These are phyloP conservation scores for Drosophila trapezifrons DNA, from an alignment of 1,140 invertebrate species.

Conservation along the genomic window DNA sequence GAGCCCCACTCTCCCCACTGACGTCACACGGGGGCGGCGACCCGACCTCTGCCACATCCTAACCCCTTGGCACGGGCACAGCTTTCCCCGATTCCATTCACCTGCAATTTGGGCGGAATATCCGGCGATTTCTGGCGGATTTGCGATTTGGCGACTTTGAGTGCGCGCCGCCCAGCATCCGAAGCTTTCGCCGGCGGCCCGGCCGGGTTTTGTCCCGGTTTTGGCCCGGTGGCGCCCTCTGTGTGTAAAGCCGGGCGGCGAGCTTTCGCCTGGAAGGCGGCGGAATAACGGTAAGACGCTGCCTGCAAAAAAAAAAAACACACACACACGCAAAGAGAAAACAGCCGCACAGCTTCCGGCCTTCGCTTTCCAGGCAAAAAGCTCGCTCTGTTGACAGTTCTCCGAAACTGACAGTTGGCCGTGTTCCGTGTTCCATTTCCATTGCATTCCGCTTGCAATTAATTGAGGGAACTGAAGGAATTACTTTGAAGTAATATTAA, in stretches of 20 bases:
- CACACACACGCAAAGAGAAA: neutral
- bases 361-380: conserved; percentile 41
- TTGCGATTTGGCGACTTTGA: neutral
- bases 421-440: conserved; percentile 52
- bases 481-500: neutral
- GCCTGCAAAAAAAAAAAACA: neutral
- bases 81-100: conserved; percentile 18
- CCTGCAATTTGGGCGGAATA: neutral
- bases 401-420: conserved; percentile 40
- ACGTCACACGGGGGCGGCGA: conserved; percentile 26
- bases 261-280: conserved; percentile 33
- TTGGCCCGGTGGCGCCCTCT: conserved; percentile 33
- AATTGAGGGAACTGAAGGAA: neutral
- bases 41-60: neutral
- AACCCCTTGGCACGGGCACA: neutral
- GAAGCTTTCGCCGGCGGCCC: conserved; percentile 23
- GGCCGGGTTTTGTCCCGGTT: conserved; percentile 1
- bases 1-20: conserved; percentile 1
- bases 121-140: neutral
- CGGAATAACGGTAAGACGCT: neutral
- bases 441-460: conserved; percentile 38
- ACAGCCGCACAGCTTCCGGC: conserved; percentile 59
- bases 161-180: conserved; percentile 55
- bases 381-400: conserved; percentile 49
- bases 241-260: neutral